A percentile compares a stretch with the other conserved stretches of the same genome.
These are phyloP conservation scores for Cygnus atratus DNA, from an alignment of 2,113 vertebrate species.

Conservation along the genomic window DNA sequence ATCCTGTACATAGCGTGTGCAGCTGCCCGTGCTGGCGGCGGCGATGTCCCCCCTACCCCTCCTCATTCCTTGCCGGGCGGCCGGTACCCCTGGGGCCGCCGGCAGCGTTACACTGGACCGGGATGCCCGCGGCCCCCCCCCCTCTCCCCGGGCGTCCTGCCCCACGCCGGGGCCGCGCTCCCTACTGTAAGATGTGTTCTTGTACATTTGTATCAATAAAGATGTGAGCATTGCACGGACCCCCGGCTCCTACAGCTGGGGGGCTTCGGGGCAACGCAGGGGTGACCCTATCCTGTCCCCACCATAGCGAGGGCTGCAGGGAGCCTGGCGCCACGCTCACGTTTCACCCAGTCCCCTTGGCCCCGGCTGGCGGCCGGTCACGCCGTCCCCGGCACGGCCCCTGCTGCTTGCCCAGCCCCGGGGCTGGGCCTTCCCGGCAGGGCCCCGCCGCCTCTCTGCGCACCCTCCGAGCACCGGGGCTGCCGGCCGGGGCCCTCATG, in stretches of 20 bases:
- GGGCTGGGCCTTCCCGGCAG: conserved; percentile 2
- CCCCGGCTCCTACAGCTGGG: neutral
- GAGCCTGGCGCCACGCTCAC: neutral
- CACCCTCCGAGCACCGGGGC: neutral
- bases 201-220: conserved; percentile 74
- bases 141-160: conserved; percentile 20
- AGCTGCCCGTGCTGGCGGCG: neutral
- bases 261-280: neutral
- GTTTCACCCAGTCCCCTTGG: conserved; percentile 63
- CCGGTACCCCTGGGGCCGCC: neutral
- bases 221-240: conserved; percentile 47
- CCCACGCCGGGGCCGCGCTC: neutral
- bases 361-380: conserved; percentile 1
- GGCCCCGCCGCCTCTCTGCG: neutral
- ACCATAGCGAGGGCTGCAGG: too few species aligned
- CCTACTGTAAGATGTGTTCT: conserved; percentile 57
- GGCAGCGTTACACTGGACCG: conserved; percentile 35
- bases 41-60: neutral
- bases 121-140: neutral
- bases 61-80: neutral
- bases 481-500: neutral
- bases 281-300: neutral
- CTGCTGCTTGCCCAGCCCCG: conserved; percentile 8
- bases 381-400: neutral
- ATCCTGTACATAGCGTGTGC: conserved; percentile 53